A percentile compares a stretch with the other conserved stretches of the same genome.
Conservation (phyloP, 2,113 vertebrate genomes). For the Paraplagusia blochii region DNA sequence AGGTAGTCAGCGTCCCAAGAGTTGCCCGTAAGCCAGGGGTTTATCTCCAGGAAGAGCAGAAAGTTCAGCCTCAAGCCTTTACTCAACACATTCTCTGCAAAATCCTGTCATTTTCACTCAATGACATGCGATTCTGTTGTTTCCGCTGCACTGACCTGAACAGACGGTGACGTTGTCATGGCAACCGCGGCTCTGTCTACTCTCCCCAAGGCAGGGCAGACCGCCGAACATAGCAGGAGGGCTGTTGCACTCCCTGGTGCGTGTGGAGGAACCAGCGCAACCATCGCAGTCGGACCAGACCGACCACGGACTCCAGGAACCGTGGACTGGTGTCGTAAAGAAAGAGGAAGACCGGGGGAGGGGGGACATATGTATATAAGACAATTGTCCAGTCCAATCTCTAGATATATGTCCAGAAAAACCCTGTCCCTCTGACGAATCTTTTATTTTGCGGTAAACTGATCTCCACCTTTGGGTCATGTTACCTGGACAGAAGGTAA, state of each 20-base stretch:
- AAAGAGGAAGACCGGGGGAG: neutral
- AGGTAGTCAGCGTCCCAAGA: no score
- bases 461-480: neutral
- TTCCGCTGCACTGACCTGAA: constrained; percentile 68
- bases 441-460: no score
- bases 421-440: no score
- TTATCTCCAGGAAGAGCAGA: no score
- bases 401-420: no score
- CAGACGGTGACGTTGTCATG: constrained; percentile 74
- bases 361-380: no score
- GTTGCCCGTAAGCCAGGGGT: no score
- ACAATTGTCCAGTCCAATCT: no score
- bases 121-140: no score
- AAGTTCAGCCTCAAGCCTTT: no score
- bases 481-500: constrained; percentile 80
- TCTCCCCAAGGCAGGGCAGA: constrained; percentile 76
- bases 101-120: no score
- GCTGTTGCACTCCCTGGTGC: constrained; percentile 74
- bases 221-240: constrained; percentile 81
- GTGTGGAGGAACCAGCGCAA: constrained; percentile 73
- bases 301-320: constrained; percentile 82
- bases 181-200: constrained; percentile 76
- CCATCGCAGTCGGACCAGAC: constrained; percentile 77
- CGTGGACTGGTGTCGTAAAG: constrained; percentile 69
- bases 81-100: no score